Evolutionary conservation across 2,113 vertebrate genomes (phyloP).

Genomic region (Melanerpes aurifrons): DNA sequence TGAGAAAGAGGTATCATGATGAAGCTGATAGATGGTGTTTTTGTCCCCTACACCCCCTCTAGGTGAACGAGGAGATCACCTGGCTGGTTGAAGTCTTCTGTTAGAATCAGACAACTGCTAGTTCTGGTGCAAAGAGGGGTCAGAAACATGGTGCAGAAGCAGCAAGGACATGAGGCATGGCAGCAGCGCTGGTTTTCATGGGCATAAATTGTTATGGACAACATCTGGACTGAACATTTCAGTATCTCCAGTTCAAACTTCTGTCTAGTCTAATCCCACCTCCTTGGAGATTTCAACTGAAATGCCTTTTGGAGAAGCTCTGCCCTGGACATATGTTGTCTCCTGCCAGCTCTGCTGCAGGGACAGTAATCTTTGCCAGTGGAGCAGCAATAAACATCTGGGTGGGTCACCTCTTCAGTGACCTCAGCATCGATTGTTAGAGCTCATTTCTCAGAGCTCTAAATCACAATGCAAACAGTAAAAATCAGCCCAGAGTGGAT

Average conservation of each 20-base stretch:
- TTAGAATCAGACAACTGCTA: background rate
- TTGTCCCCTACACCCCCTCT: background rate
- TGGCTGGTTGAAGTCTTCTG: background rate
- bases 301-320: background rate
- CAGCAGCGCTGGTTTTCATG: background rate
- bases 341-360: background rate
- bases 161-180: background rate
- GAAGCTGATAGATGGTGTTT: background rate
- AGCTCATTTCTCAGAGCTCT: constrained; percentile 7
- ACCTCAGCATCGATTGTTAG: background rate
- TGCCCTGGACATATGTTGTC: background rate
- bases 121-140: background rate
- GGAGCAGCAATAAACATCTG: constrained; percentile 4
- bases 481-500: background rate
- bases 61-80: background rate
- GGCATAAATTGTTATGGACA: background rate
- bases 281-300: background rate
- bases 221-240: background rate
- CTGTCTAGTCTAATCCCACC: background rate
- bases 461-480: constrained; percentile 6
- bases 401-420: background rate
- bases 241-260: background rate
- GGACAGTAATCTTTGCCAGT: background rate
- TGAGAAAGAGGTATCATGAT: background rate
- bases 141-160: background rate